These are phyloP conservation scores for Anguilla rostrata DNA, from an alignment of 2,113 vertebrate genomes.

Conservation along the genomic window DNA sequence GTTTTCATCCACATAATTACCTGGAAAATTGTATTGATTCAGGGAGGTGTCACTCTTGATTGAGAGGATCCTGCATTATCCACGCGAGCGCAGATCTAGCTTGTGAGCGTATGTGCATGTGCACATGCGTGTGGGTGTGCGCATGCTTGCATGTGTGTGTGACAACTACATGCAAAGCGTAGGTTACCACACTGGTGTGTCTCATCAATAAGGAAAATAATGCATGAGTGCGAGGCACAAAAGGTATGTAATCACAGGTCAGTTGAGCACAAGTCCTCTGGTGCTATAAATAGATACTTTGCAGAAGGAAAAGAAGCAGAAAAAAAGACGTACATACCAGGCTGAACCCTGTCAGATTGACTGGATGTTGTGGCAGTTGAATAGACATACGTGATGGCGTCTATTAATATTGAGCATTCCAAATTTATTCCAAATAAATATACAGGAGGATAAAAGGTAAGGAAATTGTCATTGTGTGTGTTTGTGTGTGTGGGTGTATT, in stretches of 20 bases:
- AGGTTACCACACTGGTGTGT: too few relatives aligned
- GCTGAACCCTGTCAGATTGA: not conserved
- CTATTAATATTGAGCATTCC: not conserved
- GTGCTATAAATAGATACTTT: not conserved
- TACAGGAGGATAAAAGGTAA: not conserved
- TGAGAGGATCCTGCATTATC: too few relatives aligned
- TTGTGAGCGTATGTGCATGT: not conserved
- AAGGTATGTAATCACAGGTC: too few relatives aligned
- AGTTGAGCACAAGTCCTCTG: too few relatives aligned
- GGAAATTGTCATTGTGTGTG: not conserved
- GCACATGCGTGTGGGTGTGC: not conserved
- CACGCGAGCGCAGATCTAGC: too few relatives aligned
- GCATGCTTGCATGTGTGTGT: not conserved
- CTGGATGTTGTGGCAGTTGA: too few relatives aligned
- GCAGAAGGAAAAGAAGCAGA: not conserved
- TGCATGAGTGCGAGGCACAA: too few relatives aligned
- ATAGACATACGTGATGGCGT: not conserved
- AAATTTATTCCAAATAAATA: not conserved
- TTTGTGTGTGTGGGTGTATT: not conserved
- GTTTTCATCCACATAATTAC: too few relatives aligned
- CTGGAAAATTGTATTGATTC: too few relatives aligned
- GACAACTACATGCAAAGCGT: not conserved
- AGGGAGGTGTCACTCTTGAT: too few relatives aligned
- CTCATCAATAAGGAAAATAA: too few relatives aligned
- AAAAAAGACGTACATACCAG: not conserved